Base-by-base conservation (phyloP, 1,140 invertebrate species). In the Drosophila littoralis region DNA sequence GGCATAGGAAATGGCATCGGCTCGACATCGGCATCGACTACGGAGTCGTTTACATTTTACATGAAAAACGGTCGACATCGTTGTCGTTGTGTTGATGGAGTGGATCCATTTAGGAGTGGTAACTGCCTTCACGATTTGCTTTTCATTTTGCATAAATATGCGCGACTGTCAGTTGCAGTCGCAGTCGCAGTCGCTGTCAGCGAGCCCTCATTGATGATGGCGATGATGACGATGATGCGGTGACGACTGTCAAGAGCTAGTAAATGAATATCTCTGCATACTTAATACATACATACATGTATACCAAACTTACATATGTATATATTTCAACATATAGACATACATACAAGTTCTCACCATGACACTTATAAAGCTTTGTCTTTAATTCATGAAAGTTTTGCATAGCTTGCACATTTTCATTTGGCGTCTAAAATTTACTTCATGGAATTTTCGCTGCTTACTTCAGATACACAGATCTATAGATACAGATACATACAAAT, bases 71-170 rank as follows among this genome's bases (percentile, higher is more conserved):
- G 28, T 74, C 72, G 52, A 64, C 45, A 63, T 57, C 48, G 45
- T 71, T 69, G 81, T 54, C 67, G 46, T 50, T 68, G 77, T 86
- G 79, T 57, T 77, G 75, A 73, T 79, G 75, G 79, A 77, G 79
- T 70, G 63, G 79, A 55, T 61, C 60, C 63, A 77, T 70, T 70
- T 65, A 75, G 81, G 70, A 84, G 68, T 79, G 86, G 80, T 64
- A 63, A 72, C 74, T 63, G 77, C 63, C 61, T 65, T 79, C 75
- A 86, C 88, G 83, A 89, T 88, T 88, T 84, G 77, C 80, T 76
- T 86, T 84, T 89, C 79, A 77, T 79, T 86, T 86, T 89, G 84
- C 83, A 86, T 89, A 86, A 86, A 86, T 86, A 84, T 89, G 76
- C 73, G 77, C 69, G 66, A 15, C 35, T 75, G 81, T 81, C 81